Conservation (phyloP, 35 echinoderm and acorn worm genomes). For the Eucidaris tribuloides region DNA sequence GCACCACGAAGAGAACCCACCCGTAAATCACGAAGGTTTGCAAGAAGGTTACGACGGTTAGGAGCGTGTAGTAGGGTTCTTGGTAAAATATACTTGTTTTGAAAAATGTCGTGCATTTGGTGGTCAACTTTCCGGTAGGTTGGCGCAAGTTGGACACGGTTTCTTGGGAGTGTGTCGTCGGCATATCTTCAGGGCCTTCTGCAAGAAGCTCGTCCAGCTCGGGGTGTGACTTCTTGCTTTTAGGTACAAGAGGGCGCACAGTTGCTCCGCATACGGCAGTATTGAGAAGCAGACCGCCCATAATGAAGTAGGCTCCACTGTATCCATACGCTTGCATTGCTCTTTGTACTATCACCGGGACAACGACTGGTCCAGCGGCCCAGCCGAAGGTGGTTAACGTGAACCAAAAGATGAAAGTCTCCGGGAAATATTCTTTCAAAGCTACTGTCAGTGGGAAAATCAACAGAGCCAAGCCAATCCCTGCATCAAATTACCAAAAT, state of each 20-base stretch:
- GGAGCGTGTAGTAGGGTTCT: neutral
- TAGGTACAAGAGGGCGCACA: neutral
- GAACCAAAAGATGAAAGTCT: neutral
- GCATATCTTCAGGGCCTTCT: no score
- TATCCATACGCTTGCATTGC: neutral
- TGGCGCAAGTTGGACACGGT: neutral
- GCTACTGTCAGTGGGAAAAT: neutral
- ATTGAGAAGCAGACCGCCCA: neutral
- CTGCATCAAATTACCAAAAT: neutral
- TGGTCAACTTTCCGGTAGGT: no score
- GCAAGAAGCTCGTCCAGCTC: no score
- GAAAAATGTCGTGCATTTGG: no score
- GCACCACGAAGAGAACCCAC: neutral
- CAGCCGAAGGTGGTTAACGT: neutral
- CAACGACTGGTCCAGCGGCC: neutral
- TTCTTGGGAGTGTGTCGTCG: neutral
- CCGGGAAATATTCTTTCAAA: conserved; percentile 1
- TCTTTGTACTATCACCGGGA: neutral
- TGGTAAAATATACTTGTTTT: neutral
- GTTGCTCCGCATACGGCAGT: neutral
- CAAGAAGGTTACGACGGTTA: neutral
- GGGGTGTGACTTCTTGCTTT: neutral
- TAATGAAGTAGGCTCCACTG: neutral
- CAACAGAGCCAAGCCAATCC: neutral
- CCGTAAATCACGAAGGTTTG: neutral